Conservation (phyloP, 2,888 invertebrate species). For the Folsomia candida region DNA sequence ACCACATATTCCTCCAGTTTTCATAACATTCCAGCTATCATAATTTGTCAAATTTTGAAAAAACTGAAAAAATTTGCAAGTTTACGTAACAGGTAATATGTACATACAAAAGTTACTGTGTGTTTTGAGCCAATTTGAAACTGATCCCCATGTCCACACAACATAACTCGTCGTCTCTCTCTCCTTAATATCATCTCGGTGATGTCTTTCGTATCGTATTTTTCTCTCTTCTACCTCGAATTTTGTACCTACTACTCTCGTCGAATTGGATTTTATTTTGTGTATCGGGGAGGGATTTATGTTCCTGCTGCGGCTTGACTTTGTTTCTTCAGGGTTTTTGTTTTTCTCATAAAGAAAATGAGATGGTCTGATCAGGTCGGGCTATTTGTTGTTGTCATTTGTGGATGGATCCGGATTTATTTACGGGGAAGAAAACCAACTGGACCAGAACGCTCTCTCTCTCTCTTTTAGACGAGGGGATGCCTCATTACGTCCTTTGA, state of each 20-base stretch:
- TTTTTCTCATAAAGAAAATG: background rate
- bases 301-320: background rate
- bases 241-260: background rate
- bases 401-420: background rate
- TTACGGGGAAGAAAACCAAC: background rate
- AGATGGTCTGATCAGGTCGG: background rate
- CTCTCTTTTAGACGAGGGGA: too few species aligned
- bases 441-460: background rate
- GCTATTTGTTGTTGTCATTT: background rate
- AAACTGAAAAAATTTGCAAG: too few species aligned
- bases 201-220: too few species aligned
- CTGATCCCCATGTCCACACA: background rate
- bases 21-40: too few species aligned
- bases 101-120: too few species aligned
- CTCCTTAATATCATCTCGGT: too few species aligned
- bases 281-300: background rate
- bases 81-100: too few species aligned
- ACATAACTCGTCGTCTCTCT: too few species aligned
- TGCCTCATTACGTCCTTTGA: slow-evolving; percentile 3
- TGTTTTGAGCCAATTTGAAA: background rate
- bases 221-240: background rate
- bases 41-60: too few species aligned
- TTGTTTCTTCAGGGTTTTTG: background rate
- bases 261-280: background rate
- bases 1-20: too few species aligned